phyloP scores from a whole-genome alignment of 2,888 invertebrate species.

The Habrosyne pyritoides region DNA sequence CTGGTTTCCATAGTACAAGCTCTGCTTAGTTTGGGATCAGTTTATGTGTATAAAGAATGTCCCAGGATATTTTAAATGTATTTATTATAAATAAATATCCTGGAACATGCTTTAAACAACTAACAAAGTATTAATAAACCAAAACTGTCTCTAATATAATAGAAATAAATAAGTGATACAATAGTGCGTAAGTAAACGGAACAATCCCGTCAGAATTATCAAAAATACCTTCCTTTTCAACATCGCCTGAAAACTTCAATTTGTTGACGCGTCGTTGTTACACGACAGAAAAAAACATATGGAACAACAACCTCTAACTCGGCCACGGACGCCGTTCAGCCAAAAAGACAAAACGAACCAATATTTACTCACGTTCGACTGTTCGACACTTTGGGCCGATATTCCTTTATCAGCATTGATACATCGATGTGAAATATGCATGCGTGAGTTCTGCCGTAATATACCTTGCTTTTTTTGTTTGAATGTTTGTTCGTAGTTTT shows the following conservation, averaged over 20 bases:
- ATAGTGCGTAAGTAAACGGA: too few relatives aligned
- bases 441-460: background rate
- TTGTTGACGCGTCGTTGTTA: conserved; percentile 43
- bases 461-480: conserved; percentile 10
- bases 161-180: too few relatives aligned
- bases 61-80: too few relatives aligned
- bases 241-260: background rate
- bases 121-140: too few relatives aligned
- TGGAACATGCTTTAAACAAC: too few relatives aligned
- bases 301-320: conserved; percentile 80
- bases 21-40: too few relatives aligned
- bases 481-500: too few relatives aligned
- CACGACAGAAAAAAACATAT: conserved; percentile 67
- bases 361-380: conserved; percentile 61
- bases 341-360: conserved; percentile 67
- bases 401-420: conserved; percentile 56
- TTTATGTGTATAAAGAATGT: too few relatives aligned
- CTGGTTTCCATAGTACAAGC: too few relatives aligned
- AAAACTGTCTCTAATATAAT: too few relatives aligned
- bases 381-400: conserved; percentile 50
- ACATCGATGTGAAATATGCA: conserved; percentile 40
- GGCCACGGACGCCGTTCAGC: conserved; percentile 72
- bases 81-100: too few relatives aligned
- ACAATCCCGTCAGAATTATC: too few relatives aligned
- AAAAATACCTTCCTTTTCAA: conserved; percentile 22